A percentile compares a stretch with the other conserved stretches of the same genome.
These are phyloP conservation scores for Brachirus orientalis DNA, from an alignment of 2,113 vertebrate genomes.

Conservation along the genomic window DNA sequence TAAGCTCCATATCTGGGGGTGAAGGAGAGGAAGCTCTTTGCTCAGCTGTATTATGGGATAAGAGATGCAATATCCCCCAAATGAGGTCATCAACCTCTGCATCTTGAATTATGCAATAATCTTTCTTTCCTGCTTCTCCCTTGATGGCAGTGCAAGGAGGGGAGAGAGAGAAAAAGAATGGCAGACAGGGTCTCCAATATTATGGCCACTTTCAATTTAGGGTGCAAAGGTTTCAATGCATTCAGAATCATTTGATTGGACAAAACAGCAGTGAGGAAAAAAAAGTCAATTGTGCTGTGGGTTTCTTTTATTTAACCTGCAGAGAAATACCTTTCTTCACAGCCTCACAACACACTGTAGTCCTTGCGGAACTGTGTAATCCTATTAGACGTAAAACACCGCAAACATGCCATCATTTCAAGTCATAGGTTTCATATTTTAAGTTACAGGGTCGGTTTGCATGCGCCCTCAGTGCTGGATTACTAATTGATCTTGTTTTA, in stretches of 20 bases:
- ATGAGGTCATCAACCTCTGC: slow-evolving; percentile 43
- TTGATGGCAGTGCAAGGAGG: neutral
- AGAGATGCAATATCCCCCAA: slow-evolving; percentile 42
- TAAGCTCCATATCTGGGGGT: slow-evolving; percentile 13
- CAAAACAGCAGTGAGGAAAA: slow-evolving; percentile 6
- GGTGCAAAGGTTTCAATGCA: neutral
- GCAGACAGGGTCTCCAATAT: slow-evolving; percentile 23
- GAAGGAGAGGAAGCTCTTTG: slow-evolving; percentile 5
- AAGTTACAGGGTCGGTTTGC: slow-evolving; percentile 47
- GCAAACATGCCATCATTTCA: slow-evolving; percentile 28
- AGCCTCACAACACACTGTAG: slow-evolving; percentile 11
- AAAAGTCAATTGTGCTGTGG: slow-evolving; percentile 1
- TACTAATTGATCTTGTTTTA: slow-evolving; percentile 82
- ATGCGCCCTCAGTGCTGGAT: slow-evolving; percentile 58
- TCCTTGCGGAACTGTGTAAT: slow-evolving; percentile 53
- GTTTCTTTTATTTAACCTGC: slow-evolving; percentile 23
- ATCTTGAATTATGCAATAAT: slow-evolving; percentile 25
- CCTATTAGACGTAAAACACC: slow-evolving; percentile 48
- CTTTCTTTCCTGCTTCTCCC: slow-evolving; percentile 7
- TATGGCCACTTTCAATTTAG: neutral
- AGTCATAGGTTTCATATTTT: slow-evolving; percentile 50
- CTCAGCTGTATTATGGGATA: slow-evolving; percentile 33
- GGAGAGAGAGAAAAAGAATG: slow-evolving; percentile 17
- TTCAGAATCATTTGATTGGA: slow-evolving; percentile 20
- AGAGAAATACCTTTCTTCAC: slow-evolving; percentile 18